Base-by-base conservation (phyloP, 1,140 invertebrate species). In the Colletes latitarsis region DNA sequence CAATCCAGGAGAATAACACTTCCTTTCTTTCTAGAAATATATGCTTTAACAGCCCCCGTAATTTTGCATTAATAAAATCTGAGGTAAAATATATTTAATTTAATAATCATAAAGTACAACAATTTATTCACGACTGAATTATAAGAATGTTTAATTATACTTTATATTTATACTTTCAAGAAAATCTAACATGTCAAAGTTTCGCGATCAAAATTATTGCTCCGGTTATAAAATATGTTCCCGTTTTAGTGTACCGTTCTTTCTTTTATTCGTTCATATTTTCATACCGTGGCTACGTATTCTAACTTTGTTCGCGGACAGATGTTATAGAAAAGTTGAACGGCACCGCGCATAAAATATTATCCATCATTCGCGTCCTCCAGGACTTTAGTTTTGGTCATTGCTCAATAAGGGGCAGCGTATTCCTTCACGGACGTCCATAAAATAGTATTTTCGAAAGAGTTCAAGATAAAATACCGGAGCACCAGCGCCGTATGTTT, bases 401-500 rank as follows among this genome's bases (percentile, higher is more conserved):
- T 6, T 77, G 76, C 62, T 73, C 80, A 46, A 85, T 77, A 82
- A 74, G 41, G 55, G 43, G 14, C n/a, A 1, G n/a, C 58, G 19
- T 3, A 6, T 6, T 60, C 49, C 39, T 74, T 66, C 30, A 53
- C 58, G 66, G 49, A 4, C 63, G 62, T 46, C 62, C 12, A 84
- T 84, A 74, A 84, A 70, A 82, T 39, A 49, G 30, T 10, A 77
- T 77, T 76, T 70, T 82, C 43, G 52, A 68, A 71, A 64, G 21
- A 58, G n/a, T 77, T 60, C 60, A 66, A 68, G 68, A 83, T 76
- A 69, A 80, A 82, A 82, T 75, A 78, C 57, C 43, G 49, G 64
- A 66, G 21, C 68, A 58, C 5, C 58, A 79, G 70, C 80, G 52
- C 82, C 86, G 71, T 53, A 39, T 86, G 87, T 82, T 77, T 82